phyloP scores from a whole-genome alignment of 2,888 invertebrate species.

The Phaonia tiefii region DNA sequence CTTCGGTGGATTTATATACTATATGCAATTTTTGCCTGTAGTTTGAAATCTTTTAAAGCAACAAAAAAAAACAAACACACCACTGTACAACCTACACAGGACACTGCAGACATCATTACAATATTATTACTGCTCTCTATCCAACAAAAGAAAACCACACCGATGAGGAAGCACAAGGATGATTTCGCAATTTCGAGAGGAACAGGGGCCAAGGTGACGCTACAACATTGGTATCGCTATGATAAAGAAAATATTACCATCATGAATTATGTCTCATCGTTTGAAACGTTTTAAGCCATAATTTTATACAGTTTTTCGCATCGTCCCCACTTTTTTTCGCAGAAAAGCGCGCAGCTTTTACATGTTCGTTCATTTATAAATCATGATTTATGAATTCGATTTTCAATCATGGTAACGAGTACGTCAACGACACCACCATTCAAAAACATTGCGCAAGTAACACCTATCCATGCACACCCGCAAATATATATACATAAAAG shows the following conservation, averaged over 20 bases:
- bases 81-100: too few relatives aligned
- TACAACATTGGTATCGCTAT: constrained; percentile 39
- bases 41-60: too few relatives aligned
- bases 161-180: constrained; percentile 40
- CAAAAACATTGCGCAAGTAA: constrained; percentile 31
- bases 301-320: constrained; percentile 57
- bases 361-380: constrained; percentile 49
- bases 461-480: too few relatives aligned
- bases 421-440: constrained; percentile 61
- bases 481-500: not conserved
- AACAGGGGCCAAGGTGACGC: not conserved
- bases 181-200: constrained; percentile 63
- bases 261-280: too few relatives aligned
- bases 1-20: too few relatives aligned
- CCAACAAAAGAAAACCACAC: constrained; percentile 48
- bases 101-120: too few relatives aligned
- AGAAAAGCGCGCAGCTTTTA: too few relatives aligned
- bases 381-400: constrained; percentile 67
- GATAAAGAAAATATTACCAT: constrained; percentile 54
- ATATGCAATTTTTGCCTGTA: too few relatives aligned
- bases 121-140: too few relatives aligned
- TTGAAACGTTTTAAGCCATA: constrained; percentile 63
- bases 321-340: constrained; percentile 9
- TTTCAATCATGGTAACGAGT: constrained; percentile 67
- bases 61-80: too few relatives aligned